Base-by-base conservation (phyloP, 2,888 invertebrate genomes). In the Meiosimyza decipiens region DNA sequence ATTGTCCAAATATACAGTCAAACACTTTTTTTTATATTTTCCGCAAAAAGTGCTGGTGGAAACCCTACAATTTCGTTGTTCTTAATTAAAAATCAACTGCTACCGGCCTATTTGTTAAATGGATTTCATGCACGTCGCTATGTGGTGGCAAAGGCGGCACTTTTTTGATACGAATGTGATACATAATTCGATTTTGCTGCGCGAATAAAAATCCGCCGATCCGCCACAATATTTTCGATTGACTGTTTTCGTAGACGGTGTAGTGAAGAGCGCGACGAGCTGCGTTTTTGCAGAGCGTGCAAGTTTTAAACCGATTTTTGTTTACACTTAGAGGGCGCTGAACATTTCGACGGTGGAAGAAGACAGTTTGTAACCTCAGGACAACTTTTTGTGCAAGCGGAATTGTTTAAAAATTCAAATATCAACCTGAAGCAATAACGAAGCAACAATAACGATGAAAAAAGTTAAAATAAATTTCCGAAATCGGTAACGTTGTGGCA, bases 71-170 rank as follows among this genome's bases (percentile, higher is more conserved):
- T 16, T 13, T 33, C 49, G 22, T 40, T 11, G 22, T 67, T 54
- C 83, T 86, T 86, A 86, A 86, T 86, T 87, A 86, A 86, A 86
- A 86, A 86, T 85, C 86, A 86, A 86, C 87, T 82, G 86, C 86
- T 86, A 78, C 80, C 81, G 86, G 86, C 80, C 78, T 86, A 84
- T 86, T 86, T 86, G 86, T 87, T 84, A 82, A 86, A 87, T 87
- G 86, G 86, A 86, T 86, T 86, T 86, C 84, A 86, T 84, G 83
- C 83, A 82, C 82, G 83, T 80, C 77, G 70, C 68, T 64, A 69
- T 70, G 71, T 75, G 54, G 47, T 69, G 33, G 63, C 57, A 57
- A 64, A 65, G 40, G 11, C 62, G 55, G 9, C 64, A 49, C n/a
- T 64, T 63, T 40, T 40, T 55, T 54, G 12, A 68, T 9, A n/a